phyloP scores from a whole-genome alignment of 2,797 vertebrate genomes.

The Sternotherus odoratus region DNA sequence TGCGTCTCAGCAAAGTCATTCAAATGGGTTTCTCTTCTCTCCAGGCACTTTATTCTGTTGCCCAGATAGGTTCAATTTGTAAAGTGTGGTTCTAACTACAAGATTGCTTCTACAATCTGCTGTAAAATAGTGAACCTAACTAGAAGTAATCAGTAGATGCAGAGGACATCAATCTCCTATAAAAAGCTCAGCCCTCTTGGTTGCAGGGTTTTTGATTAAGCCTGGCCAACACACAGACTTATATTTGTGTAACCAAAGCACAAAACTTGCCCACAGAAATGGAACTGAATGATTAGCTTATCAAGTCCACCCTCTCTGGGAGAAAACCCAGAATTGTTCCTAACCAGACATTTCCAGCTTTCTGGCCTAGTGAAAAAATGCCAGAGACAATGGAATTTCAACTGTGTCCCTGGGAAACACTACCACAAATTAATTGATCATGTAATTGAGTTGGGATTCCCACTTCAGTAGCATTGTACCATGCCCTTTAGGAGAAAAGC shows the following conservation, averaged over 20 bases:
- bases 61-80: too few relatives aligned
- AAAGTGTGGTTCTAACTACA: too few relatives aligned
- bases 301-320: constrained; percentile 15
- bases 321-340: constrained; percentile 15
- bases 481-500: not conserved
- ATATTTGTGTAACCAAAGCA: not conserved
- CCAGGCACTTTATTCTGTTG: rapidly evolving
- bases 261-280: not conserved
- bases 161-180: not conserved
- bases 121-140: too few relatives aligned
- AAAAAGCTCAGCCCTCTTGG: not conserved
- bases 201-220: not conserved
- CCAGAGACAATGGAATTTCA: not conserved
- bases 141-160: not conserved
- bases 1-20: not conserved
- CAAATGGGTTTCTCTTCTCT: not conserved
- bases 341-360: constrained; percentile 11
- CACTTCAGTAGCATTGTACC: not conserved
- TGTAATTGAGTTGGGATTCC: not conserved
- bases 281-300: constrained; percentile 39
- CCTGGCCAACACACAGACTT: not conserved
- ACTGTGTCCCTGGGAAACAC: not conserved
- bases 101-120: too few relatives aligned
- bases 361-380: not conserved
- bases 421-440: rapidly evolving